A percentile compares a stretch with the other conserved stretches of the same genome.
Evolutionary conservation across 2,113 vertebrate species (phyloP).

Genomic region (Brachypodius melanocephalos): DNA sequence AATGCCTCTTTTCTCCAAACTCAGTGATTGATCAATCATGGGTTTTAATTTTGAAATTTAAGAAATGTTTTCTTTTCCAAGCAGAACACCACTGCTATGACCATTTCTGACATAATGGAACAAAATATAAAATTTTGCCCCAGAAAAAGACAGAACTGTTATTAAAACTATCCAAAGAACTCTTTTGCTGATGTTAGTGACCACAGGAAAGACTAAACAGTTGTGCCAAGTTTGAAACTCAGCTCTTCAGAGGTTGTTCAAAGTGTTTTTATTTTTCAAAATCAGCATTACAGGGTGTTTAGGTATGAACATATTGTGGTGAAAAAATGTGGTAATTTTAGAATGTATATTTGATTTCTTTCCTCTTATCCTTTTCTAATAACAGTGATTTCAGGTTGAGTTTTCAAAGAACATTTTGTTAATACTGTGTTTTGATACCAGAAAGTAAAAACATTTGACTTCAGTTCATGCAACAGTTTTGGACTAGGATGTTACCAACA

Average conservation of each 20-base stretch:
- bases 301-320: not conserved
- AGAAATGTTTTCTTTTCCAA: not conserved
- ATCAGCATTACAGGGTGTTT: not conserved
- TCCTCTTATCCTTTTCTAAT: not conserved
- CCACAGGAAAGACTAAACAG: not conserved
- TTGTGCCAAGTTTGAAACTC: not conserved
- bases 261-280: not conserved
- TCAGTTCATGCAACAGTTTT: not conserved
- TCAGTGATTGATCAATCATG: accelerated
- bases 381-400: not conserved
- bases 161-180: not conserved
- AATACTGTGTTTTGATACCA: not conserved
- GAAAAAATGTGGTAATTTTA: not conserved
- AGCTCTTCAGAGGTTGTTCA: not conserved
- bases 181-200: not conserved
- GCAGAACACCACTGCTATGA: not conserved
- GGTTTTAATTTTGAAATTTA: not conserved
- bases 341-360: not conserved
- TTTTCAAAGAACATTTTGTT: too few species aligned
- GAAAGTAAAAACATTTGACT: not conserved
- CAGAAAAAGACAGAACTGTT: not conserved
- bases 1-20: not conserved
- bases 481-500: not conserved
- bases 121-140: not conserved
- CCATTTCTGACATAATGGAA: not conserved